A percentile compares a stretch with the other conserved stretches of the same genome.
Evolutionary conservation across 2,888 invertebrate genomes (phyloP).

Genomic region (Hemicrepidius hirtus): DNA sequence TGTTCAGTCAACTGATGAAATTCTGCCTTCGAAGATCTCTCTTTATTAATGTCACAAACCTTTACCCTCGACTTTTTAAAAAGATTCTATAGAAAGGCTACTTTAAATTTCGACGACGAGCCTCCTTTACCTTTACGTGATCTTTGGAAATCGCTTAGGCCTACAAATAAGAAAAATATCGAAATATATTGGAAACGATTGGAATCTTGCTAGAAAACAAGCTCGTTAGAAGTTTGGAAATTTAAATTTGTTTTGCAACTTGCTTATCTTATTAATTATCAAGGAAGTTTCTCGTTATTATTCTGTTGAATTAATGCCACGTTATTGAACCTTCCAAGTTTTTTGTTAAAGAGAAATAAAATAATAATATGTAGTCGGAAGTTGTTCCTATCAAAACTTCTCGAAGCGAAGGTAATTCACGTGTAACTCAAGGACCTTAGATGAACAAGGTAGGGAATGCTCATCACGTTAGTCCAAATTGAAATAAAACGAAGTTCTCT

Average conservation of each 20-base stretch:
- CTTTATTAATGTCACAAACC: slow-evolving; percentile 43
- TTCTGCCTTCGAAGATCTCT: slow-evolving; percentile 34
- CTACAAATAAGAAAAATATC: neutral
- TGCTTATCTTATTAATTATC: too few species aligned
- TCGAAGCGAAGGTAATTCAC: neutral
- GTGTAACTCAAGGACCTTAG: slow-evolving; percentile 27
- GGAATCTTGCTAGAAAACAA: too few species aligned
- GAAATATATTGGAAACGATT: neutral
- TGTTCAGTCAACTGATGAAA: slow-evolving; percentile 41
- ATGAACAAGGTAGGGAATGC: slow-evolving; percentile 43
- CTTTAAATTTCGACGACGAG: slow-evolving; percentile 34
- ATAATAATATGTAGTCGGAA: neutral
- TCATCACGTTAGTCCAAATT: slow-evolving; percentile 48
- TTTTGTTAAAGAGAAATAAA: neutral
- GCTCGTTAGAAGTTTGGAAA: too few species aligned
- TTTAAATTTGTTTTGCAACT: too few species aligned
- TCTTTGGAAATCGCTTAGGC: slow-evolving; percentile 21
- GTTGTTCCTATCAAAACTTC: slow-evolving; percentile 10
- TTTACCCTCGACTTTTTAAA: slow-evolving; percentile 27
- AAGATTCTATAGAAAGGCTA: slow-evolving; percentile 38
- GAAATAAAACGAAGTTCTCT: slow-evolving; percentile 49
- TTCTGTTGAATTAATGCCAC: too few species aligned
- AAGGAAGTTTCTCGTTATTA: too few species aligned
- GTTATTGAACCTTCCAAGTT: neutral
- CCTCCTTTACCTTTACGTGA: slow-evolving; percentile 35